Base-by-base conservation (phyloP, 2,888 invertebrate genomes). In the Catocala sponsa region DNA sequence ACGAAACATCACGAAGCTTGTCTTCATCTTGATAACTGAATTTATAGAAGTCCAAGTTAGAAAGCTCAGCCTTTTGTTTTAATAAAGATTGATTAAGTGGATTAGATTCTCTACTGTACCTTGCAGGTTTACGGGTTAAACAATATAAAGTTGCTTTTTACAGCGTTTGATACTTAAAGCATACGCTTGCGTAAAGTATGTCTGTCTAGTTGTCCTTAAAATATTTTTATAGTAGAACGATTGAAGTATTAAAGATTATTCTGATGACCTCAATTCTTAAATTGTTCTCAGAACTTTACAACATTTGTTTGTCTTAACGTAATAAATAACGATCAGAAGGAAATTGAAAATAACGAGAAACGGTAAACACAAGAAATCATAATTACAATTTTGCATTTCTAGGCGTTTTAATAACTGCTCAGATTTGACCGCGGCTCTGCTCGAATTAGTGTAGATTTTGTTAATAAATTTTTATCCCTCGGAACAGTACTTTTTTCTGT, bases 21-120 rank as follows among this genome's bases (percentile, higher is more conserved):
- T 62, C 68, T 69, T 70, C 70, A 88, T 89, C 89, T 84, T 80
- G 89, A 91, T 91, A 88, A 86, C 76, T 77, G 75, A 82, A 85
- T 87, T 88, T 88, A 85, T 86, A 80, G 79, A 82, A 63, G 59
- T 38, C 41, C 44, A 33, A 80, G 74, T 80, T 85, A 81, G 86
- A 88, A 88, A 88, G 85, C 81, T 68, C 67, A 70, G 66, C 66
- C 81, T 86, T 88, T 90, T 85, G 88, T 88, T 86, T 84, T 80
- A 80, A 79, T 81, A 71, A 65, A 79, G 78, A 80, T 80, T 74
- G 80, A 76, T 78, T 75, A 80, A 76, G 70, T 68, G 70, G 81
- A 80, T 82, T 79, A 75, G 68, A 74, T 64, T 64, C 60, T 65
- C 54, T 59, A 78, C 78, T 83, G 62, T 78, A 66, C 50, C 55